A percentile compares a stretch with the other conserved stretches of the same genome.
Conservation (phyloP, 2,797 vertebrate genomes). For the Orestias chungarensis region DNA sequence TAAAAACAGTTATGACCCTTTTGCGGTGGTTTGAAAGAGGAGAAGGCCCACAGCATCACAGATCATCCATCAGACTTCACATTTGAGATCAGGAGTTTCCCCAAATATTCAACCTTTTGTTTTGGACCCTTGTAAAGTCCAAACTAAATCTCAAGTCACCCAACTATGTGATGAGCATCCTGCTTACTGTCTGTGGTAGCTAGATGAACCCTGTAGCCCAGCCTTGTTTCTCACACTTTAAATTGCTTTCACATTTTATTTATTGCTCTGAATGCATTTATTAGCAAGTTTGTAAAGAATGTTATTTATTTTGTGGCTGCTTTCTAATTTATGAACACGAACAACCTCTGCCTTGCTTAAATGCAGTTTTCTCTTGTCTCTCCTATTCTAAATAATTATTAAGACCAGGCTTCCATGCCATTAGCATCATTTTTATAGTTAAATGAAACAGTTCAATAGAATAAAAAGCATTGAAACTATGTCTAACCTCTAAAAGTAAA, state of each 20-base stretch:
- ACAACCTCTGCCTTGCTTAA: neutral
- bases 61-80: neutral
- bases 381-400: no score
- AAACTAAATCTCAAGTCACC: neutral
- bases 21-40: neutral
- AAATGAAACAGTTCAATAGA: neutral
- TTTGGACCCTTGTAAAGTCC: neutral
- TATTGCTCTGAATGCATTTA: neutral
- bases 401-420: no score
- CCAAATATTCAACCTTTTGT: neutral
- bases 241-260: neutral
- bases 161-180: neutral
- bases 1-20: neutral
- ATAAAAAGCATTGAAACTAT: no score
- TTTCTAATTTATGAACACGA: neutral
- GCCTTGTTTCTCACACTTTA: neutral
- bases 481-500: neutral
- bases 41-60: neutral
- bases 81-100: neutral
- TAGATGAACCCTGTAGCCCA: neutral
- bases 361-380: neutral
- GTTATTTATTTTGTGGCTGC: no score
- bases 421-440: neutral
- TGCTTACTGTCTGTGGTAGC: neutral
- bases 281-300: neutral